Conservation (phyloP, 2,888 invertebrate species). For the Morpho helenor region DNA sequence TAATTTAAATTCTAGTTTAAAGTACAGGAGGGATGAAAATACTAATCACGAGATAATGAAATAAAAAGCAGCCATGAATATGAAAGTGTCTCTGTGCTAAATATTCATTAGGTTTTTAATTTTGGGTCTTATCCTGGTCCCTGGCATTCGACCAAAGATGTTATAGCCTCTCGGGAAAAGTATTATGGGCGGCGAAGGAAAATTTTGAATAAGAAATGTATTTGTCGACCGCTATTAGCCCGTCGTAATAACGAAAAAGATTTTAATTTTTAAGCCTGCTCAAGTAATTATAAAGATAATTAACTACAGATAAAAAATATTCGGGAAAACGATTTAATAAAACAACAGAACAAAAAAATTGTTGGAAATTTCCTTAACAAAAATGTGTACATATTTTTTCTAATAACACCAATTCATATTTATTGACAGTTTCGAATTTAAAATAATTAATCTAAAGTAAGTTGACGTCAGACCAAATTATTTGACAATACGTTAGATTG, state of each 20-base stretch:
- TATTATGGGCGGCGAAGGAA: constrained; percentile 13
- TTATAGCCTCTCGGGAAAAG: constrained; percentile 18
- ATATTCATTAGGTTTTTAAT: constrained; percentile 25
- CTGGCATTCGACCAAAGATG: constrained; percentile 25
- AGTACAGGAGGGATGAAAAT: no score
- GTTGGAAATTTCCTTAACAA: no score
- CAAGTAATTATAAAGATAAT: not conserved
- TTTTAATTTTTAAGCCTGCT: constrained; percentile 6
- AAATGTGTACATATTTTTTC: no score
- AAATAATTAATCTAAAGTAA: no score
- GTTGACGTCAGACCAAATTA: no score
- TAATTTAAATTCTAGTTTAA: no score
- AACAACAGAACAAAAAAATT: no score
- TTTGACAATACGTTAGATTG: no score
- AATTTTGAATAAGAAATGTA: constrained; percentile 21
- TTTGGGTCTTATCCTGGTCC: constrained; percentile 21
- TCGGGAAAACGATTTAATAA: no score
- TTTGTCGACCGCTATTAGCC: constrained; percentile 8
- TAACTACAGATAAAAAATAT: not conserved
- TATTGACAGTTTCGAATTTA: no score
- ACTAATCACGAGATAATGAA: constrained; percentile 16
- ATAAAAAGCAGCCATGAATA: constrained; percentile 16
- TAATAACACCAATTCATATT: no score
- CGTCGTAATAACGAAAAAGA: constrained; percentile 8
- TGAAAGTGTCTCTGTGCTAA: constrained; percentile 17